Conservation (phyloP, 2,888 invertebrate species). For the Exocentrus adspersus region DNA sequence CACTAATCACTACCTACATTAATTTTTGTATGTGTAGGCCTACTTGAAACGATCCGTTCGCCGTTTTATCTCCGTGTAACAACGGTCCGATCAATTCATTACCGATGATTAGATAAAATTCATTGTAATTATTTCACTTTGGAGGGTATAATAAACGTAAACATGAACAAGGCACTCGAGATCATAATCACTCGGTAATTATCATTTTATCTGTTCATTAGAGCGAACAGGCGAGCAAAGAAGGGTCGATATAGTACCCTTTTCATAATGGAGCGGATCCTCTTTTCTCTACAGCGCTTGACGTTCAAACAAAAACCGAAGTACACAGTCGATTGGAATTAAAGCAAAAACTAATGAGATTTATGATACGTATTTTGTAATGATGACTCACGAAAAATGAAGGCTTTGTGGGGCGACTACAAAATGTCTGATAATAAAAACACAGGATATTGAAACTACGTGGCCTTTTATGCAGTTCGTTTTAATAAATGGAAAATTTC, state of each 20-base stretch:
- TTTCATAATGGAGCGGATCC: slow-evolving; percentile 8
- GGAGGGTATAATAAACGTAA: slow-evolving; percentile 29
- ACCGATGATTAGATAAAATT: slow-evolving; percentile 31
- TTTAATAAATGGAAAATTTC: too few relatives aligned
- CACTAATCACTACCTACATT: too few relatives aligned
- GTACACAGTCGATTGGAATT: slow-evolving; percentile 7
- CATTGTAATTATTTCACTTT: slow-evolving; percentile 28
- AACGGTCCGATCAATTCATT: slow-evolving; percentile 6
- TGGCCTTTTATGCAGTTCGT: neutral
- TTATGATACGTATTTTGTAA: slow-evolving; percentile 8
- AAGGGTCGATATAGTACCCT: slow-evolving; percentile 19
- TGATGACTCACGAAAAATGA: neutral
- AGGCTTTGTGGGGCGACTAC: neutral
- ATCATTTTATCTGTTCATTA: slow-evolving; percentile 36
- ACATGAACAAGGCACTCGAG: slow-evolving; percentile 32
- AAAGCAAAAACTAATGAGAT: slow-evolving; percentile 14
- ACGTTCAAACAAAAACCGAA: slow-evolving; percentile 8
- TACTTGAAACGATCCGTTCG: neutral
- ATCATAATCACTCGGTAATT: slow-evolving; percentile 33
- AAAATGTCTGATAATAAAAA: neutral
- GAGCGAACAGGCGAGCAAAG: slow-evolving; percentile 17
- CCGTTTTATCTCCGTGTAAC: neutral
- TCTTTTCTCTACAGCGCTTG: slow-evolving; percentile 2
- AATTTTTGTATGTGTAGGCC: too few relatives aligned
- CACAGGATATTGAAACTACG: neutral